A percentile compares a stretch with the other conserved stretches of the same genome.
These are phyloP conservation scores for Pedicia rivosa DNA, from an alignment of 2,888 invertebrate genomes.

Conservation along the genomic window DNA sequence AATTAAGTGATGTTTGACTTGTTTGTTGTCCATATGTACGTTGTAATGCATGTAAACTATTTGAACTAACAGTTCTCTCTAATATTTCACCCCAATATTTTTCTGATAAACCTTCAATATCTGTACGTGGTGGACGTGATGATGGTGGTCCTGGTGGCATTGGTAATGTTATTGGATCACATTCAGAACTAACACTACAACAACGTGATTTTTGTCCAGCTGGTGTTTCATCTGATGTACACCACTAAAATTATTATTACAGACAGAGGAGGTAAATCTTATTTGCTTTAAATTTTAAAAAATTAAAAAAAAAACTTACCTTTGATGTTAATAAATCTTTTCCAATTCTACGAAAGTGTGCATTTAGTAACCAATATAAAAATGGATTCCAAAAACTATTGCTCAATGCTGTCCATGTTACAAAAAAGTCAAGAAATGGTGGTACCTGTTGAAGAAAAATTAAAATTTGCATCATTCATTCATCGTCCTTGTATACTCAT, in stretches of 20 bases:
- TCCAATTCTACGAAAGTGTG: constrained; percentile 68
- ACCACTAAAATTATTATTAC: no score
- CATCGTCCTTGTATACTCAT: no score
- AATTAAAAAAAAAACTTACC: constrained; percentile 35
- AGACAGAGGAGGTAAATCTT: neutral
- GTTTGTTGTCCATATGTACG: constrained; percentile 25
- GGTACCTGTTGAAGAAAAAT: constrained; percentile 41
- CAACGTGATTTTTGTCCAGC: constrained; percentile 29
- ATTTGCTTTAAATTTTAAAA: neutral
- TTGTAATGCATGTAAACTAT: constrained; percentile 54
- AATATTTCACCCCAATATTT: constrained; percentile 65
- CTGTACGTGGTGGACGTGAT: constrained; percentile 31
- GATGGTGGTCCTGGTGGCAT: constrained; percentile 29
- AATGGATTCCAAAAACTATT: constrained; percentile 87
- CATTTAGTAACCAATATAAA: constrained; percentile 74
- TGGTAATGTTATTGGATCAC: constrained; percentile 28
- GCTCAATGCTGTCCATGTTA: constrained; percentile 74
- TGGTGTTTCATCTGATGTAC: constrained; percentile 24
- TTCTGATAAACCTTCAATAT: constrained; percentile 50
- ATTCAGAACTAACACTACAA: constrained; percentile 26
- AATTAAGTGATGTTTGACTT: constrained; percentile 26
- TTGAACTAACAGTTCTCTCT: constrained; percentile 59
- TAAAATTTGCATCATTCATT: no score
- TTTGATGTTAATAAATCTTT: constrained; percentile 58
- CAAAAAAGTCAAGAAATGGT: constrained; percentile 64